Evolutionary conservation across 2,888 invertebrate species (phyloP).

Genomic region (Nomada ferruginata): DNA sequence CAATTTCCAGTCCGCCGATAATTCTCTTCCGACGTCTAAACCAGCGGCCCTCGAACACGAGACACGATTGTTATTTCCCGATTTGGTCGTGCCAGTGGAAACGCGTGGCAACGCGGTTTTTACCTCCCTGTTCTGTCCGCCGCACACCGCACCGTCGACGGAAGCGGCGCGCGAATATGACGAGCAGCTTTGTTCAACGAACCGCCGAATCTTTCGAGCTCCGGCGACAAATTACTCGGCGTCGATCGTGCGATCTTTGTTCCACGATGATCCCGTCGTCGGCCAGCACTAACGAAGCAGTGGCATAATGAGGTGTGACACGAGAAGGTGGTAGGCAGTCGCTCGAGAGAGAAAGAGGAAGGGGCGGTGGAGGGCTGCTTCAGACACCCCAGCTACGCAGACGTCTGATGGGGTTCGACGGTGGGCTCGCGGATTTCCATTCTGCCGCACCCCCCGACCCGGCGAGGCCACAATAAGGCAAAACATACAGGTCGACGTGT

Average conservation of each 20-base stretch:
- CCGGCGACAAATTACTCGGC: constrained; percentile 53
- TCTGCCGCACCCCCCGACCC: constrained; percentile 48
- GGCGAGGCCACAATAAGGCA: constrained; percentile 53
- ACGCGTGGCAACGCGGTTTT: background rate
- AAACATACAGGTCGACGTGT: constrained; percentile 56
- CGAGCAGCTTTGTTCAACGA: constrained; percentile 51
- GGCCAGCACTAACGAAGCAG: constrained; percentile 77
- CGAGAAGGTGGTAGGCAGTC: constrained; percentile 73
- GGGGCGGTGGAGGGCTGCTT: constrained; percentile 76
- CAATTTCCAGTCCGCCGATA: background rate
- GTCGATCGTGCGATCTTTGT: constrained; percentile 66
- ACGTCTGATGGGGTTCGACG: constrained; percentile 77
- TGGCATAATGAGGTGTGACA: constrained; percentile 79
- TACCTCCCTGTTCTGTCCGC: background rate
- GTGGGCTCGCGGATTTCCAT: constrained; percentile 69
- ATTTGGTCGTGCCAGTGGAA: constrained; percentile 1
- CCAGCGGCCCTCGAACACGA: background rate
- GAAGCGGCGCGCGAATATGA: constrained; percentile 20
- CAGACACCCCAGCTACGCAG: constrained; percentile 78
- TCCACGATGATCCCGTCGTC: constrained; percentile 60
- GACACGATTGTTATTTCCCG: constrained; percentile 39
- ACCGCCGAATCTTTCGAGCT: constrained; percentile 57
- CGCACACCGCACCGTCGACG: constrained; percentile 1
- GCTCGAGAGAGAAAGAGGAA: constrained; percentile 40
- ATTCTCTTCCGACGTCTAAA: constrained; percentile 16